Evolutionary conservation across 2,888 invertebrate species (phyloP).

Genomic region (Nymphalis c-album): DNA sequence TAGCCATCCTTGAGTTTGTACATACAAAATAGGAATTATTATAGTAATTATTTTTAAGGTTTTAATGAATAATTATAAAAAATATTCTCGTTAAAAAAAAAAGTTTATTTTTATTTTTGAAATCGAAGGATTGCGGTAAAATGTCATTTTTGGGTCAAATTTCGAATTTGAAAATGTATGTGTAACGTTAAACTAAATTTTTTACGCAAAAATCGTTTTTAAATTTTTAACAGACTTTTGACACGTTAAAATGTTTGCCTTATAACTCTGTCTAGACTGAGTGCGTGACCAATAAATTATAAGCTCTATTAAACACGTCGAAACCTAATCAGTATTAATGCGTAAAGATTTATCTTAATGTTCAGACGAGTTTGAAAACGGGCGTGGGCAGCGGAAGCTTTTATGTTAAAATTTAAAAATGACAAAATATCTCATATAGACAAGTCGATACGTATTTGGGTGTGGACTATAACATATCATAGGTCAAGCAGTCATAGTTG

Average conservation of each 20-base stretch:
- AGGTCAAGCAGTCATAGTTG: constrained; percentile 14
- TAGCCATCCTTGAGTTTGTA: too few relatives aligned
- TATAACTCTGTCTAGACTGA: background rate
- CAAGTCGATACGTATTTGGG: constrained; percentile 4
- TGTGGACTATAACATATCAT: constrained; percentile 25
- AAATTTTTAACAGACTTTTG: too few relatives aligned
- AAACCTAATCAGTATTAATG: constrained; percentile 36
- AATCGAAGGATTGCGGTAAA: too few relatives aligned
- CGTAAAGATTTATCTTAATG: constrained; percentile 35
- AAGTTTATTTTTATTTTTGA: too few relatives aligned
- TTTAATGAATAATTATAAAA: too few relatives aligned
- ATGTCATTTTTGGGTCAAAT: too few relatives aligned
- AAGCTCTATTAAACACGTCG: constrained; percentile 21
- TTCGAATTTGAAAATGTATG: too few relatives aligned
- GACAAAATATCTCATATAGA: constrained; percentile 38
- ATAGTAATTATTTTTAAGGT: too few relatives aligned
- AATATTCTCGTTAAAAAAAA: too few relatives aligned
- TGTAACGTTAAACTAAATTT: too few relatives aligned
- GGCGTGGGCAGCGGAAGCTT: constrained; percentile 46
- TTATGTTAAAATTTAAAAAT: constrained; percentile 48
- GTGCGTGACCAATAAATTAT: constrained; percentile 15
- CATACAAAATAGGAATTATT: too few relatives aligned
- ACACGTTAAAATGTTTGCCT: background rate
- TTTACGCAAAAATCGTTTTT: too few relatives aligned
- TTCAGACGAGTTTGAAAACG: constrained; percentile 24